phyloP scores from a whole-genome alignment of 2,113 vertebrate genomes.

The Amphilophus citrinellus region DNA sequence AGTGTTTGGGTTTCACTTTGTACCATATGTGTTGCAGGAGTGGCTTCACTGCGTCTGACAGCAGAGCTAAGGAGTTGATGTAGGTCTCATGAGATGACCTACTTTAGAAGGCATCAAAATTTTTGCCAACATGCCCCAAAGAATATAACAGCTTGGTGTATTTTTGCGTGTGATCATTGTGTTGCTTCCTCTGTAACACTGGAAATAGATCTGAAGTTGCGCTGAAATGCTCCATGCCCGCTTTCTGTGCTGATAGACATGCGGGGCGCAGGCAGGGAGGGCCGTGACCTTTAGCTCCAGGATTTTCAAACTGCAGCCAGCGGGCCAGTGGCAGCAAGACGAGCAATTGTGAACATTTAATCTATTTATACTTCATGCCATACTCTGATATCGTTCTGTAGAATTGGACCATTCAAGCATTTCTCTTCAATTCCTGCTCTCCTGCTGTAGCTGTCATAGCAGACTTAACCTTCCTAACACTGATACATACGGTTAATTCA shows the following conservation, averaged over 20 bases:
- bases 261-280: background rate
- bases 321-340: background rate
- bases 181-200: conserved; percentile 12
- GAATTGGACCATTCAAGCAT: too few relatives aligned
- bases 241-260: conserved; percentile 48
- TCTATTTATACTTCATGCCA: background rate
- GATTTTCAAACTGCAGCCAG: background rate
- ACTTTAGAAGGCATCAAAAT: background rate
- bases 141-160: background rate
- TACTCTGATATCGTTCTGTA: too few relatives aligned
- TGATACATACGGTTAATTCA: too few relatives aligned
- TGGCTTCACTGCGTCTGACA: background rate
- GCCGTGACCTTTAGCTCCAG: background rate
- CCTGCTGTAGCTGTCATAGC: too few relatives aligned
- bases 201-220: conserved; percentile 37
- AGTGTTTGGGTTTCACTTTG: background rate
- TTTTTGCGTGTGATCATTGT: background rate
- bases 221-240: conserved; percentile 33
- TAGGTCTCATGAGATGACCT: background rate
- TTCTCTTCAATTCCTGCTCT: too few relatives aligned
- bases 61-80: background rate
- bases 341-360: background rate
- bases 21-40: background rate
- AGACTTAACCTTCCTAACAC: too few relatives aligned
- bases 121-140: background rate